Conservation (phyloP, 2,113 vertebrate genomes). For the Halcyon malimbica region DNA sequence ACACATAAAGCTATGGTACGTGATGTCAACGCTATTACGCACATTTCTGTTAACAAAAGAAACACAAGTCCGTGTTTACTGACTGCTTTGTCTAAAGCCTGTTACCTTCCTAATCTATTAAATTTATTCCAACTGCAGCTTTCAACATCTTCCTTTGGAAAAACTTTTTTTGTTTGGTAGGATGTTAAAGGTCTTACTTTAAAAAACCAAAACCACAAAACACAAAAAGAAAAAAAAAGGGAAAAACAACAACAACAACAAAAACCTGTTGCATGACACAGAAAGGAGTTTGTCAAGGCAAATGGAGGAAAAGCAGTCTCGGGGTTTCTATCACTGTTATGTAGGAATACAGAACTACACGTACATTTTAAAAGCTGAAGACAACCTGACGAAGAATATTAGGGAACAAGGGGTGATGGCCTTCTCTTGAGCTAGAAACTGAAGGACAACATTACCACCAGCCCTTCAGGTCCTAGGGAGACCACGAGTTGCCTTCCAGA, state of each 20-base stretch:
- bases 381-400: not conserved
- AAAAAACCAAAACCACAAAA: not conserved
- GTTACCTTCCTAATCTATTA: not conserved
- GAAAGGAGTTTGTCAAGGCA: not conserved
- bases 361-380: not conserved
- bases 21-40: not conserved
- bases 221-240: too few species aligned
- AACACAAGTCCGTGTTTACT: not conserved
- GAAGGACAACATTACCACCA: not conserved
- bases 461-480: not conserved
- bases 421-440: not conserved
- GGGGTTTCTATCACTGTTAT: not conserved
- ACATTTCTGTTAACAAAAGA: not conserved
- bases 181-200: not conserved
- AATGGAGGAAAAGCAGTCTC: slow-evolving; percentile 1
- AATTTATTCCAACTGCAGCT: not conserved
- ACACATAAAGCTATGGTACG: not conserved
- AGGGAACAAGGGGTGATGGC: not conserved
- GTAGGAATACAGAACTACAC: not conserved
- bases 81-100: not conserved
- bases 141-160: not conserved
- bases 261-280: not conserved
- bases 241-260: not conserved
- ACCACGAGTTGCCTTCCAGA: not conserved
- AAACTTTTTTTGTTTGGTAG: not conserved